These are phyloP conservation scores for Cavia aperea DNA, from an alignment of 2,113 vertebrate species.

Conservation along the genomic window DNA sequence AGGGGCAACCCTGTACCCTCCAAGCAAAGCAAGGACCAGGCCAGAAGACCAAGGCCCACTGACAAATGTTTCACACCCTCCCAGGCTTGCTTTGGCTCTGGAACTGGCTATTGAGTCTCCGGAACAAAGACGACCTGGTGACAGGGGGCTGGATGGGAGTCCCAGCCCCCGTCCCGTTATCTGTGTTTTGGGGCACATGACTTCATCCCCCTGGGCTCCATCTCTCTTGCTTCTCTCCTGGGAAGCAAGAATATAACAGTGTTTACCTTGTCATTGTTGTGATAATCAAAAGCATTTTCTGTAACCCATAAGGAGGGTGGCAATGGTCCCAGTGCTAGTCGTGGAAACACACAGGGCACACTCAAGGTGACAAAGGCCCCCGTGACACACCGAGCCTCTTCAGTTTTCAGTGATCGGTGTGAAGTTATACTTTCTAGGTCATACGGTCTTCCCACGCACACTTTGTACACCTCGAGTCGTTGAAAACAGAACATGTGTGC, in stretches of 20 bases:
- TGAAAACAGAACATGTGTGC: not conserved
- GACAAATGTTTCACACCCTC: not conserved
- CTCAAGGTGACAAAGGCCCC: not conserved
- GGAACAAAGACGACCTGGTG: not conserved
- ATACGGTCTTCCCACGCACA: not conserved
- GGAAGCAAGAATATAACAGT: not conserved
- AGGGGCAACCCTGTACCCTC: not conserved
- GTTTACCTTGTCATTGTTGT: not conserved
- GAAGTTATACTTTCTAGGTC: slow-evolving; percentile 1
- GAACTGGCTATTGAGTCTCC: not conserved
- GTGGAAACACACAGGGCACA: not conserved
- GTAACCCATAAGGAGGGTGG: not conserved
- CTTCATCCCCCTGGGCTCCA: not conserved
- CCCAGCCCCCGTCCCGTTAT: not conserved
- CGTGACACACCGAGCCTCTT: not conserved
- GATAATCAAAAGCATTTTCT: not conserved
- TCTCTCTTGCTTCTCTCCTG: not conserved
- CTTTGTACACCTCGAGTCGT: not conserved
- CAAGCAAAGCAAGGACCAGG: not conserved
- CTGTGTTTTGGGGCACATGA: not conserved
- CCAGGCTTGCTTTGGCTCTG: not conserved
- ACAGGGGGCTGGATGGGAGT: not conserved
- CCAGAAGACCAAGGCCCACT: too few relatives aligned
- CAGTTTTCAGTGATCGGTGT: not conserved
- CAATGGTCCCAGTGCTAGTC: fast-evolving